These are phyloP conservation scores for Zoanthus sansibaricus DNA, from an alignment of 92 coral and sea anemone genomes.

Conservation along the genomic window DNA sequence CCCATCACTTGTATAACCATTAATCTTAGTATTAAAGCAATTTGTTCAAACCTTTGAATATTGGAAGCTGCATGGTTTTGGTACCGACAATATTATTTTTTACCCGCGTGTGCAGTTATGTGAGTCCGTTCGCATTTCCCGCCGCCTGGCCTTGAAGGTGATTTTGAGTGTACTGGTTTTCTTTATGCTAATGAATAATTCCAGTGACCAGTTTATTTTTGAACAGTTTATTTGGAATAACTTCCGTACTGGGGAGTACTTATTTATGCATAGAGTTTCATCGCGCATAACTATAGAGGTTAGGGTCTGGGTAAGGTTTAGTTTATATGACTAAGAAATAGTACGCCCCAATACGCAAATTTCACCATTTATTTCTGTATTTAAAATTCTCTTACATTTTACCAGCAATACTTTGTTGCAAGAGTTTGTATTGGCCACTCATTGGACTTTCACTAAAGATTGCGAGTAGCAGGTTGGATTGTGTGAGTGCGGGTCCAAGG, in stretches of 20 bases:
- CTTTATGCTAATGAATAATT: constrained; percentile 20
- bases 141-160: constrained; percentile 25
- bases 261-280: no score
- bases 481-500: no score
- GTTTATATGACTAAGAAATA: no score
- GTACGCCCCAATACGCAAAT: no score
- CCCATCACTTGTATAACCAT: constrained; percentile 30
- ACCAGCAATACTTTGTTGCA: background rate
- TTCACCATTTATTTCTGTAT: background rate
- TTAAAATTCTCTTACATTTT: background rate
- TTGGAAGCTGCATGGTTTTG: constrained; percentile 52
- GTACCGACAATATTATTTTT: constrained; percentile 29
- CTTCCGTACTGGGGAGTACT: no score
- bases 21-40: constrained; percentile 43
- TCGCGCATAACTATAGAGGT: no score
- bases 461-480: no score
- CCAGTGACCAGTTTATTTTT: constrained; percentile 6
- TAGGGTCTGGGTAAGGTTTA: no score
- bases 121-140: constrained; percentile 4
- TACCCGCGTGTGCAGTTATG: constrained; percentile 28
- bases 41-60: constrained; percentile 42
- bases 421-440: background rate
- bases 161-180: constrained; percentile 8
- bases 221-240: background rate
- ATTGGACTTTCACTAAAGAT: no score